Evolutionary conservation across 2,888 invertebrate genomes (phyloP).

Genomic region (Polydrusus pterygomalis): DNA sequence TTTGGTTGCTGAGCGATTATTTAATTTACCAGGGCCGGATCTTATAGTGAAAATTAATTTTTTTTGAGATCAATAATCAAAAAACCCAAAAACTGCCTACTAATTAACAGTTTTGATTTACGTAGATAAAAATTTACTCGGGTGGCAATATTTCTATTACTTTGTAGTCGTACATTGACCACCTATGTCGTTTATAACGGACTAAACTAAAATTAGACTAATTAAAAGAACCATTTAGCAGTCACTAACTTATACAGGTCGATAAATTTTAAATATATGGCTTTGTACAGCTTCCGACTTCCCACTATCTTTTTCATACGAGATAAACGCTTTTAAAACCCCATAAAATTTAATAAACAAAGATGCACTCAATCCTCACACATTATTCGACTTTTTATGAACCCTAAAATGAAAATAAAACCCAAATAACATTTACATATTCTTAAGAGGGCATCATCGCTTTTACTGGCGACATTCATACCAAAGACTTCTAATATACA

Average conservation of each 20-base stretch:
- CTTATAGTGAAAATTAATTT: too few species aligned
- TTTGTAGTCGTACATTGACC: neutral
- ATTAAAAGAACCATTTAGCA: constrained; percentile 2
- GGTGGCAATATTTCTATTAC: too few species aligned
- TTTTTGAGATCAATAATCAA: too few species aligned
- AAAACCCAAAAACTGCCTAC: too few species aligned
- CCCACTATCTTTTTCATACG: constrained; percentile 11
- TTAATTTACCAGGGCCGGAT: too few species aligned
- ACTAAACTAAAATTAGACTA: neutral
- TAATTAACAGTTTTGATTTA: too few species aligned
- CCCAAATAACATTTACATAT: too few species aligned
- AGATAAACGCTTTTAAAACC: constrained; percentile 13
- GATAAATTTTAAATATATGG: constrained; percentile 6
- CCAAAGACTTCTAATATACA: too few species aligned
- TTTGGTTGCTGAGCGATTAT: too few species aligned
- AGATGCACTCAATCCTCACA: neutral
- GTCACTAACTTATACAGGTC: neutral
- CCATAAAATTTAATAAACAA: constrained; percentile 22
- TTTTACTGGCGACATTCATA: too few species aligned
- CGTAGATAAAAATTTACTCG: too few species aligned
- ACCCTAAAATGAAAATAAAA: neutral
- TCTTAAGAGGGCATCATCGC: too few species aligned
- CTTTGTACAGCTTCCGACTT: constrained; percentile 15
- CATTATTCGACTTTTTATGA: constrained; percentile 7
- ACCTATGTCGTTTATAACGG: neutral